phyloP scores from a whole-genome alignment of 1,140 invertebrate genomes.

The Palaemon carinicauda region DNA sequence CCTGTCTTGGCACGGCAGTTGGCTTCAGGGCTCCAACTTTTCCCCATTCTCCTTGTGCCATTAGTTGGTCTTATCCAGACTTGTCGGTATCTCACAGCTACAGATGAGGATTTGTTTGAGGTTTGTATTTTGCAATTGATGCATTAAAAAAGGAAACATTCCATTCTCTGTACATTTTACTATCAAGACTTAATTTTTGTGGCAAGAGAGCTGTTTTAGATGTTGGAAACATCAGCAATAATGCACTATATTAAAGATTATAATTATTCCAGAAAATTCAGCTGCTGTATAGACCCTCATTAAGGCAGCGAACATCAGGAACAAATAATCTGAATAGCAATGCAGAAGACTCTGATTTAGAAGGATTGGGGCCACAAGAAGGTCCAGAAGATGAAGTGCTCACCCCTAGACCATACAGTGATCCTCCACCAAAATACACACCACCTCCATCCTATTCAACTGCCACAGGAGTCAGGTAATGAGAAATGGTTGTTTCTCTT shows the following conservation, averaged over 20 bases:
- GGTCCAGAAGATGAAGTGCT: conserved; percentile 59
- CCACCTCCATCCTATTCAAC: conserved; percentile 91
- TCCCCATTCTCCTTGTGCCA: conserved; percentile 79
- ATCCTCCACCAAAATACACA: conserved; percentile 91
- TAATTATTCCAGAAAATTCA: conserved; percentile 60
- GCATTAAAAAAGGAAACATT: no score
- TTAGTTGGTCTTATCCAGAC: conserved; percentile 82
- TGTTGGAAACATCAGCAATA: no score
- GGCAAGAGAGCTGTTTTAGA: no score
- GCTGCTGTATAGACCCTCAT: conserved; percentile 61
- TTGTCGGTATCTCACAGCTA: conserved; percentile 80
- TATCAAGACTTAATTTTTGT: conserved; percentile 26
- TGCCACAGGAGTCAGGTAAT: conserved; percentile 78
- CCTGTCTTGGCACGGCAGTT: conserved; percentile 79
- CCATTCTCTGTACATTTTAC: not conserved
- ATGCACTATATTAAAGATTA: not conserved
- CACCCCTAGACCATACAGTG: conserved; percentile 64
- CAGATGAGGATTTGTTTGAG: conserved; percentile 85
- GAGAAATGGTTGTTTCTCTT: not conserved
- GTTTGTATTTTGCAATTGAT: conserved; percentile 65
- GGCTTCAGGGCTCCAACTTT: conserved; percentile 79
- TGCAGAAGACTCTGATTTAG: conserved; percentile 59
- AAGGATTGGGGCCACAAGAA: conserved; percentile 60
- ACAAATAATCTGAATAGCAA: not conserved
- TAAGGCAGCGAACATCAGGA: conserved; percentile 58